Evolutionary conservation across 2,113 vertebrate genomes (phyloP).

Genomic region (Alectura lathami): DNA sequence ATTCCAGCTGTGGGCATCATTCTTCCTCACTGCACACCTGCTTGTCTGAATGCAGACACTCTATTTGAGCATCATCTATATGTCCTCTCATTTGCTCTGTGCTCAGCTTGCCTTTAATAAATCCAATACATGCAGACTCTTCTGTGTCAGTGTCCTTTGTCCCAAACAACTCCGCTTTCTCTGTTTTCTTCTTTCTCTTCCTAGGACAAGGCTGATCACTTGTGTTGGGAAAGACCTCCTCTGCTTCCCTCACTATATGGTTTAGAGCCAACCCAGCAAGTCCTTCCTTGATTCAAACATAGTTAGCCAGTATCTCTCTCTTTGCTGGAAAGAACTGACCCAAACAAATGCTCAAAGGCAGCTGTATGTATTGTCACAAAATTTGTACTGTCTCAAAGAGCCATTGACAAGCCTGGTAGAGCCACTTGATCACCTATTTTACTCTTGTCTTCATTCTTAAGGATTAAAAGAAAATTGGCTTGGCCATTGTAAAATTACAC

Average conservation of each 20-base stretch:
- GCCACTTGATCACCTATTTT: neutral
- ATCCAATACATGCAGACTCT: neutral
- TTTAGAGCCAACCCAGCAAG: neutral
- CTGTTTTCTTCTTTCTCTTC: too few relatives aligned
- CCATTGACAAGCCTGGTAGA: neutral
- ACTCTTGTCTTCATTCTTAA: neutral
- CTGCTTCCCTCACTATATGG: neutral
- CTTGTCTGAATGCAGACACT: neutral
- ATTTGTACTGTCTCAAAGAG: slow-evolving; percentile 23
- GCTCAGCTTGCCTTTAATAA: neutral
- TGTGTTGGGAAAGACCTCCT: neutral
- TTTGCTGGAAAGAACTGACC: slow-evolving; percentile 7
- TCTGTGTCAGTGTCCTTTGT: neutral
- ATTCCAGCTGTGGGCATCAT: slow-evolving; percentile 6
- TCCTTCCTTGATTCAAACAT: neutral
- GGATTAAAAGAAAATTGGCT: neutral
- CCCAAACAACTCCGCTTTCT: neutral
- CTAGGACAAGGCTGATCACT: neutral
- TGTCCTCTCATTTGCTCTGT: neutral
- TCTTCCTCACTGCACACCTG: neutral
- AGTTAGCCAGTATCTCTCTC: neutral
- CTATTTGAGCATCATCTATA: neutral
- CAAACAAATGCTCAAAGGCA: slow-evolving; percentile 15
- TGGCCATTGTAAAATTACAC: slow-evolving; percentile 33
- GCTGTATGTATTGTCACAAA: neutral